A percentile compares a stretch with the other conserved stretches of the same genome.
Evolutionary conservation across 2,888 invertebrate species (phyloP).

Genomic region (Calameuta filiformis): DNA sequence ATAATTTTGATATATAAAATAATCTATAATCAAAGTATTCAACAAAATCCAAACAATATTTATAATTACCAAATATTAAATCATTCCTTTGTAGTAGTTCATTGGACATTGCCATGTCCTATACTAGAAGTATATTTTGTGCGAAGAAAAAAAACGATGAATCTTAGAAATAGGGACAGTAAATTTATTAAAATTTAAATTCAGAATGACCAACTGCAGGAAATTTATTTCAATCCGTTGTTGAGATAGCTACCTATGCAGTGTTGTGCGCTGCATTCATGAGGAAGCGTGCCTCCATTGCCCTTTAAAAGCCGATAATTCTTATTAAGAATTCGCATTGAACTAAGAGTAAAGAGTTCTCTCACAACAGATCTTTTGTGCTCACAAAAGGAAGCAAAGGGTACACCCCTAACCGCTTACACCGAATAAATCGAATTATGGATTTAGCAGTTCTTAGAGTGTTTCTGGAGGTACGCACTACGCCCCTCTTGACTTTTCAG

Average conservation of each 20-base stretch:
- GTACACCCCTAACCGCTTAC: not conserved
- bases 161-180: not conserved
- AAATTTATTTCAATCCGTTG: not conserved
- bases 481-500: not conserved
- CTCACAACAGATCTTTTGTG: not conserved
- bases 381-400: not conserved
- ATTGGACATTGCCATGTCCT: not conserved
- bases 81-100: not conserved
- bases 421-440: not conserved
- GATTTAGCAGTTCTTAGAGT: not conserved
- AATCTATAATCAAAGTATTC: not conserved
- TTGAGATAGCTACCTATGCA: not conserved
- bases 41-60: not conserved
- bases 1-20: not conserved
- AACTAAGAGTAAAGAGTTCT: not conserved
- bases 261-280: not conserved
- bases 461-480: not conserved
- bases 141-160: not conserved
- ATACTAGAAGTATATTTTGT: not conserved
- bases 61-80: not conserved
- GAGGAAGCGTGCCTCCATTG: not conserved
- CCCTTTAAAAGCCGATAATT: not conserved
- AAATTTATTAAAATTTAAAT: not conserved
- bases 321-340: not conserved
- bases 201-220: not conserved